phyloP scores from a whole-genome alignment of 1,140 invertebrate species.

The Stegodyphus mimosarum region DNA sequence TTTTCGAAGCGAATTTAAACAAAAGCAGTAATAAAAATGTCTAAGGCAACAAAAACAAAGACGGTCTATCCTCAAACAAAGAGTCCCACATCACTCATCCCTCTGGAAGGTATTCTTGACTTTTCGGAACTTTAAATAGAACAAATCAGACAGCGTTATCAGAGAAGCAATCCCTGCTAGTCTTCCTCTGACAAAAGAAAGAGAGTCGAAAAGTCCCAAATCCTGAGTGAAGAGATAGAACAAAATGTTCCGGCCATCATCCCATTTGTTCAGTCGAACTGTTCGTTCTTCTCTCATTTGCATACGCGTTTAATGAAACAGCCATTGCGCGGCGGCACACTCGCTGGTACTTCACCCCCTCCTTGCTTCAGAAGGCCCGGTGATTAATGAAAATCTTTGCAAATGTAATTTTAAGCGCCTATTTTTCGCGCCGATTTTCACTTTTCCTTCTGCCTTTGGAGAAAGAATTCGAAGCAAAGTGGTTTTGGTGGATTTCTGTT shows the following conservation, averaged over 20 bases:
- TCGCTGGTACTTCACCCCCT: background rate
- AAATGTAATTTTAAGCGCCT: conserved; percentile 56
- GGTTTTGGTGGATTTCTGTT: background rate
- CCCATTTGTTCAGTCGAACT: conserved; percentile 32
- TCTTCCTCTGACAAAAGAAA: background rate
- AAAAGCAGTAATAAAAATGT: too few species aligned
- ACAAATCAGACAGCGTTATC: too few species aligned
- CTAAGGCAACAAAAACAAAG: too few species aligned
- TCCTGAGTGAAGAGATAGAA: background rate
- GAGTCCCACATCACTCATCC: too few species aligned
- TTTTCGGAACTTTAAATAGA: too few species aligned
- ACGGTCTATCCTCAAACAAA: too few species aligned
- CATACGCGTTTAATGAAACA: conserved; percentile 53
- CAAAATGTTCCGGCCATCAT: conserved; percentile 41
- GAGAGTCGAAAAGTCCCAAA: conserved; percentile 21
- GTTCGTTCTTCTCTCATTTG: conserved; percentile 16
- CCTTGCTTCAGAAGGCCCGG: background rate
- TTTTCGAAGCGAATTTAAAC: too few species aligned
- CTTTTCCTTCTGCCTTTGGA: conserved; percentile 8
- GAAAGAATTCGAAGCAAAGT: too few species aligned
- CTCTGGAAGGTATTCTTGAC: too few species aligned
- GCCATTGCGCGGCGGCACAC: background rate
- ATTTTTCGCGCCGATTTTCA: conserved; percentile 40
- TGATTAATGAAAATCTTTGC: conserved; percentile 53
- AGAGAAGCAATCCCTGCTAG: too few species aligned